A percentile compares a stretch with the other conserved stretches of the same genome.
These are phyloP conservation scores for Drosophila fuyamai DNA, from an alignment of 1,140 invertebrate genomes.

Conservation along the genomic window DNA sequence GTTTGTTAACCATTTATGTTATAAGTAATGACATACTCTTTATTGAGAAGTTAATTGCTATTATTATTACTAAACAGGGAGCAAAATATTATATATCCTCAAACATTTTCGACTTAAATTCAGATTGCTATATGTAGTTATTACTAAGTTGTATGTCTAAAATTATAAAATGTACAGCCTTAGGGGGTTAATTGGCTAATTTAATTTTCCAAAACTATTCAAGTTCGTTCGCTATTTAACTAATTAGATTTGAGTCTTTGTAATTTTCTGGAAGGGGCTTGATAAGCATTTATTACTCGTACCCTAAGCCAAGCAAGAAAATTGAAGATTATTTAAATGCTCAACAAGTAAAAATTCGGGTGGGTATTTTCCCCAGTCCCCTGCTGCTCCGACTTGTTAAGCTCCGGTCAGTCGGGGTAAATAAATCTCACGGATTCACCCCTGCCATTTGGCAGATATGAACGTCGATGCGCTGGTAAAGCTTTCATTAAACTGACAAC, in stretches of 20 bases:
- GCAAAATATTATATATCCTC: too few species aligned
- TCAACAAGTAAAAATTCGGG: slow-evolving; percentile 17
- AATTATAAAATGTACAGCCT: background rate
- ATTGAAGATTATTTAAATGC: slow-evolving; percentile 6
- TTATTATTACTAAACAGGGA: too few species aligned
- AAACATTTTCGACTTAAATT: too few species aligned
- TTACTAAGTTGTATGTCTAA: too few species aligned
- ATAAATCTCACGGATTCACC: slow-evolving; percentile 41
- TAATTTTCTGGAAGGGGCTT: background rate
- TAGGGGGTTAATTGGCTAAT: background rate
- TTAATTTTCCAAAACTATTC: background rate
- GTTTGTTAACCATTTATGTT: background rate
- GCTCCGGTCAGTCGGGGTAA: slow-evolving; percentile 11
- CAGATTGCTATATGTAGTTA: too few species aligned
- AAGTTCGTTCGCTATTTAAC: background rate
- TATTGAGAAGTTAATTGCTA: too few species aligned
- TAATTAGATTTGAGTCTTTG: background rate
- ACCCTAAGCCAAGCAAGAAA: background rate
- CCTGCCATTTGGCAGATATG: slow-evolving; percentile 17
- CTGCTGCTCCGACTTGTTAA: slow-evolving; percentile 9
- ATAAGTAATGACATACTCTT: too few species aligned
- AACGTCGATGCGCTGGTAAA: slow-evolving; percentile 29
- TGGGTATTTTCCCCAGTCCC: background rate
- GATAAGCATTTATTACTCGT: background rate
- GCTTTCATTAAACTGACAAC: slow-evolving; percentile 71